These are phyloP conservation scores for Lanius collurio DNA, from an alignment of 2,113 vertebrate genomes.

Conservation along the genomic window DNA sequence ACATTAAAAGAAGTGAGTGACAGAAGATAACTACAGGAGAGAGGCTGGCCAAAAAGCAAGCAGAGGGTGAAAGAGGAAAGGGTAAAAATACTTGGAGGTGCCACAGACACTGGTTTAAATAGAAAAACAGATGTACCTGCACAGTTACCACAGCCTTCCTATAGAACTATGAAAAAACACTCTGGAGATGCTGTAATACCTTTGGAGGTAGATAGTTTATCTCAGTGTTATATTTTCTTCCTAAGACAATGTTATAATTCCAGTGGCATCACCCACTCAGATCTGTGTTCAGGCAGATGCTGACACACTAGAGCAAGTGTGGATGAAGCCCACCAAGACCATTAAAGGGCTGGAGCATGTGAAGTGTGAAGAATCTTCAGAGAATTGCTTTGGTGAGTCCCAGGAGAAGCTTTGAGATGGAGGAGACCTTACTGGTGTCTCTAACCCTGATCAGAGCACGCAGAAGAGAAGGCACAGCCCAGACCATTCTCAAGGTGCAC, in stretches of 20 bases:
- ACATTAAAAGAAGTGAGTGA: neutral
- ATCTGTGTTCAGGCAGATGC: neutral
- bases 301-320: neutral
- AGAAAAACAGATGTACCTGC: neutral
- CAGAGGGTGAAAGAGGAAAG: neutral
- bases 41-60: neutral
- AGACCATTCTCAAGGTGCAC: neutral
- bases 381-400: neutral
- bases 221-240: neutral
- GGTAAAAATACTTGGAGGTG: neutral
- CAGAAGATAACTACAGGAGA: neutral
- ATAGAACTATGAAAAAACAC: neutral
- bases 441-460: neutral
- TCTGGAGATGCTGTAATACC: neutral
- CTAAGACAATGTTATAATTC: neutral
- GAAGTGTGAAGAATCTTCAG: fast-evolving
- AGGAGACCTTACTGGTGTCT: neutral
- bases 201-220: neutral
- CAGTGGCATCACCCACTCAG: neutral
- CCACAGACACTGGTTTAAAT: neutral
- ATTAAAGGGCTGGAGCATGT: neutral
- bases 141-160: neutral
- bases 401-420: fast-evolving
- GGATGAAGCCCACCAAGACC: neutral
- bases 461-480: neutral